A percentile compares a stretch with the other conserved stretches of the same genome.
Conservation (phyloP, 2,113 vertebrate genomes). For the Bagarius yarrelli region DNA sequence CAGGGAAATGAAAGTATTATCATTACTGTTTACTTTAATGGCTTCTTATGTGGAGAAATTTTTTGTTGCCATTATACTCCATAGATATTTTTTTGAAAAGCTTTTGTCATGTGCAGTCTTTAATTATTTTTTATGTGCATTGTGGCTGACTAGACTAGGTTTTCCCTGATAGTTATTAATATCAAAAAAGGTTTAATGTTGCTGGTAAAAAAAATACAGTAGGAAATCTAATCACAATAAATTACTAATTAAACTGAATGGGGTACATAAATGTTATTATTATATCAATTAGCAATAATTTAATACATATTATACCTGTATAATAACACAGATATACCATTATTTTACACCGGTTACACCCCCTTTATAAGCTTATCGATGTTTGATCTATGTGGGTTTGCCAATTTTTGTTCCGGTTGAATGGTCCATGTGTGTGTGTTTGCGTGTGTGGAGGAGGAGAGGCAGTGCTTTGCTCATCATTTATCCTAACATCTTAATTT, state of each 20-base stretch:
- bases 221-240: background rate
- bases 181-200: background rate
- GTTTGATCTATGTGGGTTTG: constrained; percentile 50
- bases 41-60: background rate
- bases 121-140: background rate
- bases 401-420: constrained; percentile 37
- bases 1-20: constrained; percentile 45
- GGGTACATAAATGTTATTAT: background rate
- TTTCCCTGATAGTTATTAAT: background rate
- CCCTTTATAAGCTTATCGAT: constrained; percentile 67
- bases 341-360: background rate
- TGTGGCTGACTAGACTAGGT: background rate
- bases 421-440: constrained; percentile 28
- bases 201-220: background rate
- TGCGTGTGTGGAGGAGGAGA: constrained; percentile 15
- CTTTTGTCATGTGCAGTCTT: background rate
- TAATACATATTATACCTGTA: background rate
- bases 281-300: background rate
- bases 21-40: constrained; percentile 48
- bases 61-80: background rate
- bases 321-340: background rate
- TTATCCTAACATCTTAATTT: constrained; percentile 75
- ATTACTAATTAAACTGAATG: background rate
- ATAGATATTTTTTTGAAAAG: background rate
- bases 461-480: constrained; percentile 43